These are phyloP conservation scores for Hypsopygia costalis DNA, from an alignment of 2,888 invertebrate species.

Conservation along the genomic window DNA sequence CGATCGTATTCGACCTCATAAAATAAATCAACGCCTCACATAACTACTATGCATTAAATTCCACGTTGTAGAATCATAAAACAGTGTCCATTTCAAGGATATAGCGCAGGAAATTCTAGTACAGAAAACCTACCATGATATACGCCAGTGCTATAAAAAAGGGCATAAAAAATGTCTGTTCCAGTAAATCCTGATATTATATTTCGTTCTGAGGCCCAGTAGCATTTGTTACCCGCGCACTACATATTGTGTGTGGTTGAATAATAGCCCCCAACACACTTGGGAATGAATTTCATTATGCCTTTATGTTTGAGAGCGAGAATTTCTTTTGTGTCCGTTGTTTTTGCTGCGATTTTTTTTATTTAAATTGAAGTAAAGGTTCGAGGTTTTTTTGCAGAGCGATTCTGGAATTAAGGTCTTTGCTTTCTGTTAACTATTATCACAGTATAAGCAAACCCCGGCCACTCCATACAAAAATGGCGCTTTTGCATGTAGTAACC, in stretches of 20 bases:
- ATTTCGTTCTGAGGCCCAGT: slow-evolving; percentile 38
- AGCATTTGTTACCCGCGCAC: slow-evolving; percentile 65
- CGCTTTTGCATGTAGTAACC: too few relatives aligned
- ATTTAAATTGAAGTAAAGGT: slow-evolving; percentile 27
- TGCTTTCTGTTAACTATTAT: neutral
- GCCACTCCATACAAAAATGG: too few relatives aligned
- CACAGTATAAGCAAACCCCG: too few relatives aligned
- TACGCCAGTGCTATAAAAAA: neutral
- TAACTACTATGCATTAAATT: too few relatives aligned
- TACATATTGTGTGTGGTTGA: slow-evolving; percentile 74
- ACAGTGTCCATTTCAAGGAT: too few relatives aligned
- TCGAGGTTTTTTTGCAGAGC: slow-evolving; percentile 24
- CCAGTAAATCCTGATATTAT: slow-evolving; percentile 30
- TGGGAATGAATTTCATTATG: slow-evolving; percentile 77
- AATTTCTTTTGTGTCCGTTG: slow-evolving; percentile 54
- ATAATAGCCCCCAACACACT: slow-evolving; percentile 72
- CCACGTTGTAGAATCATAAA: too few relatives aligned
- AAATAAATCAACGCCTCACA: too few relatives aligned
- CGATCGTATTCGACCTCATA: too few relatives aligned
- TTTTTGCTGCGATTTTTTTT: slow-evolving; percentile 55
- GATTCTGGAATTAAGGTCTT: neutral
- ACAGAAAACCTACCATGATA: neutral
- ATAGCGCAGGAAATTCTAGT: neutral
- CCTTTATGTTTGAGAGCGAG: slow-evolving; percentile 61
- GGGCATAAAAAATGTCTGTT: slow-evolving; percentile 20